phyloP scores from a whole-genome alignment of 1,140 invertebrate genomes.

The Drosophila carrolli region DNA sequence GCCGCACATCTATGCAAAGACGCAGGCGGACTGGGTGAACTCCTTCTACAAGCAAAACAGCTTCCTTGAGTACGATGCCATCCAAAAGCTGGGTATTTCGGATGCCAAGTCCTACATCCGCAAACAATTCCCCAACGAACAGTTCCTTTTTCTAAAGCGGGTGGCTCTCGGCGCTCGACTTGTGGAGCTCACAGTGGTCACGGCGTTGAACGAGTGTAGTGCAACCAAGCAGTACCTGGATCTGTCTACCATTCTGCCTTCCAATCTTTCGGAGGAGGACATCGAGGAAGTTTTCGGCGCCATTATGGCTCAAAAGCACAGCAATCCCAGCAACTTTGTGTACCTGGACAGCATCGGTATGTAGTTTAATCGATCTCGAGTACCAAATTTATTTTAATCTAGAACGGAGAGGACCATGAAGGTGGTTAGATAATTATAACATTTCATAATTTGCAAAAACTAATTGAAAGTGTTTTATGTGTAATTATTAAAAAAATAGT shows the following conservation, averaged over 20 bases:
- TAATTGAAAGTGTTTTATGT: too few relatives aligned
- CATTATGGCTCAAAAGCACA: constrained; percentile 86
- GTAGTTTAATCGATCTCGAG: neutral
- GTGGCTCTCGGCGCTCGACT: constrained; percentile 89
- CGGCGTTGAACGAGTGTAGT: constrained; percentile 93
- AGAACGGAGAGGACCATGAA: too few relatives aligned
- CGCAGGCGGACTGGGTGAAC: constrained; percentile 95
- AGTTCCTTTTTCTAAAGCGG: constrained; percentile 90
- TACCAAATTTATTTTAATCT: too few relatives aligned
- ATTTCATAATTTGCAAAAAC: too few relatives aligned
- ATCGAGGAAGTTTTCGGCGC: constrained; percentile 89
- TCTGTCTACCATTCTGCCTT: constrained; percentile 91
- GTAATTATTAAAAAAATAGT: too few relatives aligned
- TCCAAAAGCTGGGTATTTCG: constrained; percentile 94
- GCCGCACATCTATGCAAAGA: constrained; percentile 94
- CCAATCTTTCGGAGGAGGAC: constrained; percentile 91
- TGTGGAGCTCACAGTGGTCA: constrained; percentile 83
- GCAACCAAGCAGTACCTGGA: constrained; percentile 91
- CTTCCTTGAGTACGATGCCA: constrained; percentile 96
- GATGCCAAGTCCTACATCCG: constrained; percentile 94
- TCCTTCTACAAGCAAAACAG: constrained; percentile 97
- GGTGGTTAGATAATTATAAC: too few relatives aligned
- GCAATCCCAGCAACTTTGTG: constrained; percentile 84
- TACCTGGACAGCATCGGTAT: constrained; percentile 86
- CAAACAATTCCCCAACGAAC: constrained; percentile 90